A percentile compares a stretch with the other conserved stretches of the same genome.
Evolutionary conservation across 1,140 invertebrate genomes (phyloP).

Genomic region (Halyomorpha halys): DNA sequence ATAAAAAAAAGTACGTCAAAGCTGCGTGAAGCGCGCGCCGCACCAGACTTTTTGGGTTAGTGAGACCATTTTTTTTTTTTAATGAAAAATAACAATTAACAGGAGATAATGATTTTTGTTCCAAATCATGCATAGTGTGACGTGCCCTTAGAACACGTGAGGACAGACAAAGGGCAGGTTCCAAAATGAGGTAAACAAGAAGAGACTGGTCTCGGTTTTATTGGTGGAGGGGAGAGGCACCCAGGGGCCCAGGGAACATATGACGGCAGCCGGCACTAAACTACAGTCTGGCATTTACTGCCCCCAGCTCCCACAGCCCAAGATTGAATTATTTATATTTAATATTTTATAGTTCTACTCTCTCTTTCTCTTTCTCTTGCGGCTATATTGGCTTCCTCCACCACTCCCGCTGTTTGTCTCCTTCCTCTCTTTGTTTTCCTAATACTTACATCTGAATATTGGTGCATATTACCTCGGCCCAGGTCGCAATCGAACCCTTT

Average conservation of each 20-base stretch:
- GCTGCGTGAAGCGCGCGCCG: too few relatives aligned
- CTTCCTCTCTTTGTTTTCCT: slow-evolving; percentile 5
- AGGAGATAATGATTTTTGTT: too few relatives aligned
- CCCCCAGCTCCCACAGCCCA: slow-evolving; percentile 3
- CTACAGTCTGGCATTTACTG: slow-evolving; percentile 21
- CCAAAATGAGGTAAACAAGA: slow-evolving; percentile 2
- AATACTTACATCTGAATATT: not conserved
- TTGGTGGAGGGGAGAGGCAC: not conserved
- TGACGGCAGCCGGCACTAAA: slow-evolving; percentile 19
- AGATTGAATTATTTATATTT: slow-evolving; percentile 23
- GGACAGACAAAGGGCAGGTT: not conserved
- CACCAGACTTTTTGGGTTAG: too few relatives aligned
- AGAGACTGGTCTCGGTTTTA: slow-evolving; percentile 7
- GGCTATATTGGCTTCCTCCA: slow-evolving; percentile 10
- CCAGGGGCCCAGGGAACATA: not conserved
- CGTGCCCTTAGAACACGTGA: not conserved
- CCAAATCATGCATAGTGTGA: too few relatives aligned
- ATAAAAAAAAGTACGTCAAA: too few relatives aligned
- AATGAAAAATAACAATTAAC: too few relatives aligned
- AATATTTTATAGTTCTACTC: slow-evolving; percentile 20
- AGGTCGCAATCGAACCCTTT: too few relatives aligned
- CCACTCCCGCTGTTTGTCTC: not conserved
- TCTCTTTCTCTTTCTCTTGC: slow-evolving; percentile 3
- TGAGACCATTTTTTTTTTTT: too few relatives aligned
- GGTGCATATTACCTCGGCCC: not conserved